Conservation (phyloP, 1,140 invertebrate species). For the Drosophila orosa region DNA sequence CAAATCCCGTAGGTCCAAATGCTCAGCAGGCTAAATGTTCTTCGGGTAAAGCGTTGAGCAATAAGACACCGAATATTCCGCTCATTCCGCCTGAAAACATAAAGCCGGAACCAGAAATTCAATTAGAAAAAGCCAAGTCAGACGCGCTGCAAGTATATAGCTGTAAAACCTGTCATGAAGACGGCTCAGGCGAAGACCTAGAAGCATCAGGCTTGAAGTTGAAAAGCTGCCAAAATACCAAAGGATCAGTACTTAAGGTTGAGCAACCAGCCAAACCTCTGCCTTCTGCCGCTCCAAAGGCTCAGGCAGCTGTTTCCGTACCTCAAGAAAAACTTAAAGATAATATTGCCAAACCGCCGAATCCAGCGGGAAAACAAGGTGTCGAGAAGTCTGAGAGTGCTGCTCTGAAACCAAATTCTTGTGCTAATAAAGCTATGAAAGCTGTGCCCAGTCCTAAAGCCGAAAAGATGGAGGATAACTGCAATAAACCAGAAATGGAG, state of each 20-base stretch:
- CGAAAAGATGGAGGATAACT: background rate
- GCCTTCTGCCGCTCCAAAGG: too few relatives aligned
- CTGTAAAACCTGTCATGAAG: constrained; percentile 2
- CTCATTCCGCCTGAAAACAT: background rate
- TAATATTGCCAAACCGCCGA: background rate
- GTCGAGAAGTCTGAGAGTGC: background rate
- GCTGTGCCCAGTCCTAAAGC: background rate
- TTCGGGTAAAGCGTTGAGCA: background rate
- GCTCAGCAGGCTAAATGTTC: background rate
- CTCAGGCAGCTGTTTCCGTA: too few relatives aligned
- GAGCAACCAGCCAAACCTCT: background rate
- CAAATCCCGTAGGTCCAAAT: background rate
- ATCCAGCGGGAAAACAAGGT: too few relatives aligned
- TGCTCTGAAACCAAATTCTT: too few relatives aligned
- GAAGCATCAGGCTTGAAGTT: too few relatives aligned
- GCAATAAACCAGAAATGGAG: background rate
- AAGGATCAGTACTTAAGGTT: background rate
- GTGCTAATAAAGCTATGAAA: too few relatives aligned
- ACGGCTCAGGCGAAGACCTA: background rate
- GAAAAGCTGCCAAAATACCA: background rate
- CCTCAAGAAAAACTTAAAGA: background rate
- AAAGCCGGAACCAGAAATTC: background rate
- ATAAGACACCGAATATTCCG: too few relatives aligned
- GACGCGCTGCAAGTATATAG: background rate
- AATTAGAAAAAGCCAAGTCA: accelerated